Evolutionary conservation across 2,888 invertebrate genomes (phyloP), one percentile per base, ranked within the genome.

Genomic region (Hofmannophila pseudospretella): DNA sequence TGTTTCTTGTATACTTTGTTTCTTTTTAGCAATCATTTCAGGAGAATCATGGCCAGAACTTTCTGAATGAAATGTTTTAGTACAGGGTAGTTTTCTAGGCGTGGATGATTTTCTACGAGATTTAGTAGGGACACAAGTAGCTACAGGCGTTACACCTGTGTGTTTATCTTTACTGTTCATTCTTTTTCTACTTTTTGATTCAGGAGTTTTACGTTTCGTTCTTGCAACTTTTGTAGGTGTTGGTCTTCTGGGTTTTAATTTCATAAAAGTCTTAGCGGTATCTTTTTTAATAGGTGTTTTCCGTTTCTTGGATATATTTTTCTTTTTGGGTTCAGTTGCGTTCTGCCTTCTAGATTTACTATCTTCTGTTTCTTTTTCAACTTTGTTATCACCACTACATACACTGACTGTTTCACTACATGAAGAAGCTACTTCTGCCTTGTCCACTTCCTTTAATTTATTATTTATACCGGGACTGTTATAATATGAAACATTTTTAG

Each of bases 61-160:
- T 51, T 72, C 72, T 3, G 73, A 69, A 46, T 67, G 66, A 49
- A 76, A 72, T 32, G 61, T 53, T 62, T 85, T 80, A 26, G 67
- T 70, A 36, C 79, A 74, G 43, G 80, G 64, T 4, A 86, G 57
- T 65, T 88, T 87, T 46, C 88, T 67, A 1, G 87, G 87, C 2
- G 86, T 86, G 1, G 87, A 85, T 9, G 87, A 88, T 57, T 88
- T 88, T 51, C 87, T 67, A 23, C 86, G 73, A 0, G 87, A 87
- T 54, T 86, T 87, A 0, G 78, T 72, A 7, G 73, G 73, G 20
- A 53, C 67, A 16, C 62, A 50, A 28, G 44, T 41, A 27, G 52
- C 31, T 1, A 49, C 23, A 4, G 67, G 51, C 5, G 51, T 36
- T 11, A 43, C 12, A 29, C 49, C 51, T 9, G 37, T 36, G 34